Base-by-base conservation (phyloP, 2,888 invertebrate genomes). In the Melinaea menophilus region DNA sequence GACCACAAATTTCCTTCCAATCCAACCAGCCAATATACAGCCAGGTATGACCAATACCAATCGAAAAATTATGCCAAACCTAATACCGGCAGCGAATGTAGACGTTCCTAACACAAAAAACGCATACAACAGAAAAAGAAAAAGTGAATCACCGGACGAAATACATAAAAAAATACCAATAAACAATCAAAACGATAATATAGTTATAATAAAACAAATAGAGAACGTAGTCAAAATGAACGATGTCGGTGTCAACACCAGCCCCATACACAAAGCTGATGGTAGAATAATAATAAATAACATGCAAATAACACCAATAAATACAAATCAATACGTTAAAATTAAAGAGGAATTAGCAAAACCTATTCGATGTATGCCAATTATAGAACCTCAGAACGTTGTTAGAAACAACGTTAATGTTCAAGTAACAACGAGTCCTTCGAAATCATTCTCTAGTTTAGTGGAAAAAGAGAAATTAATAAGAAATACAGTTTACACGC, bases 401-500 rank as follows among this genome's bases (percentile, higher is more conserved):
- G 58, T 61, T n/a, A 67, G 61, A 62, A 65, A 51, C 9, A 41
- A 11, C 31, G 51, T 31, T 3, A 9, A 22, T 31, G 11, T 31
- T 31, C 51, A 31, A 31, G 51, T 31, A 2, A 9, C 51, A 31
- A 41, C 9, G 9, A 41, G 9, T 41, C 51, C 51, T 12, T 51
- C 51, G 3, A 51, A 51, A 31, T 51, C 51, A 31, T 51, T 51
- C 51, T 51, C 51, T 31, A 51, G 51, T 31, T 9, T 51, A 9
- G 51, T 51, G 7, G 82, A 81, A 54, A 79, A 72, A 55, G 86
- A 88, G 9, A 88, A 87, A 69, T 72, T 85, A 54, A 69, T 86
- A n/a, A 79, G 90, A 70, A 88, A 88, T 56, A 90, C 89, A 5
- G 88, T 90, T 2, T 90, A 72, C 62, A 81, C 84, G 2, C 90